phyloP scores from a whole-genome alignment of 1,140 invertebrate species.

The Penaeus indicus region DNA sequence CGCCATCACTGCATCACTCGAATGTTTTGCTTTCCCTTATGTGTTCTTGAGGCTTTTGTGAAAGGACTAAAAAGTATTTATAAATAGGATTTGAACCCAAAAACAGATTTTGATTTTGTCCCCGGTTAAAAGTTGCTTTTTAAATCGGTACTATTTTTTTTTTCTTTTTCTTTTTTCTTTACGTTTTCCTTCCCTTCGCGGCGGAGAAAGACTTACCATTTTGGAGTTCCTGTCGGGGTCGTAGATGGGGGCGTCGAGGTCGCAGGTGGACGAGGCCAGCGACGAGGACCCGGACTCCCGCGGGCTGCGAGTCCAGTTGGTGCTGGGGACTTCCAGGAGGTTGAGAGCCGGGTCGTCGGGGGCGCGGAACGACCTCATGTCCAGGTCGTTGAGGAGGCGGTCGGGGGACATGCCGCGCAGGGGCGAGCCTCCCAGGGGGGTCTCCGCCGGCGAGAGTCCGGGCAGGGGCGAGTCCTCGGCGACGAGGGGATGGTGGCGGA shows the following conservation, averaged over 20 bases:
- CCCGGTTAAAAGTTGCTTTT: no score
- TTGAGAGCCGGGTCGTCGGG: constrained; percentile 61
- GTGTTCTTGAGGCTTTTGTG: no score
- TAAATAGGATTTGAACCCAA: no score
- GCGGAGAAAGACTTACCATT: no score
- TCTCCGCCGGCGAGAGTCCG: constrained; percentile 21
- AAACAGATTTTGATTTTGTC: no score
- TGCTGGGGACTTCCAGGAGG: constrained; percentile 61
- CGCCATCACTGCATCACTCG: no score
- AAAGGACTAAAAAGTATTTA: no score
- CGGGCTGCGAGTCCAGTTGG: constrained; percentile 59
- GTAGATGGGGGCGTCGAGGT: constrained; percentile 42
- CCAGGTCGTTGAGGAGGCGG: constrained; percentile 45
- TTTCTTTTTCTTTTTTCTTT: no score
- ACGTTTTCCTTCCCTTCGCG: no score
- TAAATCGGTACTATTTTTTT: no score
- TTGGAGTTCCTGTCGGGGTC: constrained; percentile 12
- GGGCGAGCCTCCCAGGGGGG: constrained; percentile 1
- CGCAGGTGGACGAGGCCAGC: constrained; percentile 47
- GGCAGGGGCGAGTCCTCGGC: constrained; percentile 49
- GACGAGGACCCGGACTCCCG: constrained; percentile 31
- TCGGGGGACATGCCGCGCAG: constrained; percentile 54
- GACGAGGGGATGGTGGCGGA: constrained; percentile 61
- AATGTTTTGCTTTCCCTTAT: no score
- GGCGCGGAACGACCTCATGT: constrained; percentile 42